A percentile compares a stretch with the other conserved stretches of the same genome.
These are phyloP conservation scores for Brachionus sp. DNA, from an alignment of 1,140 invertebrate genomes.

Conservation along the genomic window DNA sequence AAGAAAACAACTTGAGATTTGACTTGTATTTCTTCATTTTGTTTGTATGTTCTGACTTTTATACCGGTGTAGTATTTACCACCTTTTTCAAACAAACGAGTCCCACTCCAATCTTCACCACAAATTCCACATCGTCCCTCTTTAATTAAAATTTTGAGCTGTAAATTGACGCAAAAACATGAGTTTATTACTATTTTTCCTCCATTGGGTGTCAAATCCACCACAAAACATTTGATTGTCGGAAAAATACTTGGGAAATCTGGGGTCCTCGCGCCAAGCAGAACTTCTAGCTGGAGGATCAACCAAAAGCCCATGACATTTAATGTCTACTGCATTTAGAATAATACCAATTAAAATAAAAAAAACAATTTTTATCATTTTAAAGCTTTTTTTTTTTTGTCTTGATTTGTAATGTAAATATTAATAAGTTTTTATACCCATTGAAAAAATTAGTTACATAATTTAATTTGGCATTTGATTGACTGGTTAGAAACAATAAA, in stretches of 20 bases:
- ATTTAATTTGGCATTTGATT: not conserved
- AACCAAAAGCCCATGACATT: slow-evolving; percentile 28
- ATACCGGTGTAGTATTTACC: not conserved
- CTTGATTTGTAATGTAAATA: not conserved
- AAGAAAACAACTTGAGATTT: not conserved
- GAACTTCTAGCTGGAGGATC: slow-evolving; percentile 39
- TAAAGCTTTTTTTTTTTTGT: not conserved
- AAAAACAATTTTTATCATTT: not conserved
- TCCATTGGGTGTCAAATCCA: slow-evolving; percentile 65
- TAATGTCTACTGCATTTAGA: not conserved
- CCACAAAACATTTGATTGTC: slow-evolving; percentile 85
- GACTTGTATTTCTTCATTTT: not conserved
- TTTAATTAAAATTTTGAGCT: not conserved
- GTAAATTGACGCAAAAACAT: not conserved
- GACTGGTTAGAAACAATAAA: not conserved
- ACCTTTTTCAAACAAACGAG: slow-evolving; percentile 17
- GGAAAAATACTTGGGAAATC: slow-evolving; percentile 72
- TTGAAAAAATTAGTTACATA: not conserved
- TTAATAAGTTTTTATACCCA: not conserved
- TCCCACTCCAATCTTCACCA: slow-evolving; percentile 20
- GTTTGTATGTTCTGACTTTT: not conserved
- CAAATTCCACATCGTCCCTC: slow-evolving; percentile 45
- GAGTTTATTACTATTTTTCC: not conserved
- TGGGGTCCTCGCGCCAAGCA: slow-evolving; percentile 66
- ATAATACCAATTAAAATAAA: not conserved